Conservation (phyloP, 23 tunicate species). For the Trididemnum clinides region DNA sequence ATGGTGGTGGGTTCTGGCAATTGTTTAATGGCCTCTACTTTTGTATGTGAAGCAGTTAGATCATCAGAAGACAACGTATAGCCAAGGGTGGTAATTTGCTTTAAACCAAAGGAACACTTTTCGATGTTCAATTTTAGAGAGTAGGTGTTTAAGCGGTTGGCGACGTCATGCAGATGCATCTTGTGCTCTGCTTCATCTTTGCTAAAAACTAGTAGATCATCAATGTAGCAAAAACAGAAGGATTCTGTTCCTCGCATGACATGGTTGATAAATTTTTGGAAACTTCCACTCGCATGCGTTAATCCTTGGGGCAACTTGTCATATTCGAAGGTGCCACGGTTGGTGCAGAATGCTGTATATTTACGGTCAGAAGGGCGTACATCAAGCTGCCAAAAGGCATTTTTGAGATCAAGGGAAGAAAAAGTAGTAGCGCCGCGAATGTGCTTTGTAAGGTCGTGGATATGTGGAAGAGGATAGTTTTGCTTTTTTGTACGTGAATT, state of each 20-base stretch:
- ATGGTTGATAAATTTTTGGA: slow-evolving; percentile 7
- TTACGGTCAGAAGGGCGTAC: background rate
- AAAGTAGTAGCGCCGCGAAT: slow-evolving; percentile 10
- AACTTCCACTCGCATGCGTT: background rate
- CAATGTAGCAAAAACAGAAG: slow-evolving; percentile 20
- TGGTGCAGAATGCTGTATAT: slow-evolving; percentile 14
- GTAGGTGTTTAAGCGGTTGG: background rate
- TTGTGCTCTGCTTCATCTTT: background rate
- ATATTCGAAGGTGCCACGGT: slow-evolving; percentile 19
- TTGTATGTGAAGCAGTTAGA: slow-evolving; percentile 9
- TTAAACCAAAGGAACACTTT: slow-evolving; percentile 24
- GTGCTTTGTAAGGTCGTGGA: background rate
- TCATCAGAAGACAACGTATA: slow-evolving; percentile 15
- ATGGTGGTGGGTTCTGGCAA: slow-evolving; percentile 25
- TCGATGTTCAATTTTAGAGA: slow-evolving; percentile 9
- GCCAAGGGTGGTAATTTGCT: background rate
- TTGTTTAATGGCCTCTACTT: slow-evolving; percentile 25
- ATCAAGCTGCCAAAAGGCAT: slow-evolving; percentile 1
- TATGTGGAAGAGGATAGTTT: background rate
- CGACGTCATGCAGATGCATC: background rate
- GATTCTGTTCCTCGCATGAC: slow-evolving; percentile 17
- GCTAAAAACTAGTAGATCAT: slow-evolving; percentile 3
- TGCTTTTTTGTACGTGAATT: slow-evolving; percentile 5
- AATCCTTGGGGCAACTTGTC: slow-evolving; percentile 20
- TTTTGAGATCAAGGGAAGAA: slow-evolving; percentile 12